Conservation (phyloP, 2,113 vertebrate species). For the Emydocephalus ijimae region DNA sequence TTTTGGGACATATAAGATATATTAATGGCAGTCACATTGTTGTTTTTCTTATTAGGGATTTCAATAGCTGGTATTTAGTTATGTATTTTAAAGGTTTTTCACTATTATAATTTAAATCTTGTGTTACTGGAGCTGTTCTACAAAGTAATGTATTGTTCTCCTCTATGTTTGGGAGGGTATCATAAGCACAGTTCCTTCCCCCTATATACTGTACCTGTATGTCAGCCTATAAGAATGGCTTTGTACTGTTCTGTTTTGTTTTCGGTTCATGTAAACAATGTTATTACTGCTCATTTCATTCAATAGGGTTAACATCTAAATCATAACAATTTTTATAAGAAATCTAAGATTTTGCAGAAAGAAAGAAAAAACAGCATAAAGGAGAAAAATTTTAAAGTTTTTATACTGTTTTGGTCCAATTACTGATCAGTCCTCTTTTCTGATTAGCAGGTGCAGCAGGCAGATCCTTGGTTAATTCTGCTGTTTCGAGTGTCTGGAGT, state of each 20-base stretch:
- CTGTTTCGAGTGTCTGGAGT: background rate
- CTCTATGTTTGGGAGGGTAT: background rate
- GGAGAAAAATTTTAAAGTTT: background rate
- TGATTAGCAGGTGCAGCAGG: background rate
- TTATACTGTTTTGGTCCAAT: background rate
- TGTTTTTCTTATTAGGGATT: background rate
- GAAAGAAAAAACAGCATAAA: background rate
- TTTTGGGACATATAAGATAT: background rate
- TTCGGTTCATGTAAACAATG: background rate
- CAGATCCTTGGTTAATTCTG: background rate
- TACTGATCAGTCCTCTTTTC: background rate
- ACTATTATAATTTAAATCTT: background rate
- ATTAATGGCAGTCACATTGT: background rate
- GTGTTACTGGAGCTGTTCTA: background rate
- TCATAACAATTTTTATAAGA: background rate
- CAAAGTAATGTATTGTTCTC: background rate
- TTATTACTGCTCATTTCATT: background rate
- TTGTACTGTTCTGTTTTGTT: background rate
- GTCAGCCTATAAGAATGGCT: background rate
- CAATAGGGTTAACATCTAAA: background rate
- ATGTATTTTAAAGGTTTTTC: background rate
- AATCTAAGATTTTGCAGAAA: background rate
- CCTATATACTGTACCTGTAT: background rate
- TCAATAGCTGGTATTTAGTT: background rate
- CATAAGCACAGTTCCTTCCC: background rate